Percentiles rank a stretch among this genome's conserved stretches.
phyloP scores from a whole-genome alignment of 1,140 invertebrate genomes.

The Ceratitis capitata region DNA sequence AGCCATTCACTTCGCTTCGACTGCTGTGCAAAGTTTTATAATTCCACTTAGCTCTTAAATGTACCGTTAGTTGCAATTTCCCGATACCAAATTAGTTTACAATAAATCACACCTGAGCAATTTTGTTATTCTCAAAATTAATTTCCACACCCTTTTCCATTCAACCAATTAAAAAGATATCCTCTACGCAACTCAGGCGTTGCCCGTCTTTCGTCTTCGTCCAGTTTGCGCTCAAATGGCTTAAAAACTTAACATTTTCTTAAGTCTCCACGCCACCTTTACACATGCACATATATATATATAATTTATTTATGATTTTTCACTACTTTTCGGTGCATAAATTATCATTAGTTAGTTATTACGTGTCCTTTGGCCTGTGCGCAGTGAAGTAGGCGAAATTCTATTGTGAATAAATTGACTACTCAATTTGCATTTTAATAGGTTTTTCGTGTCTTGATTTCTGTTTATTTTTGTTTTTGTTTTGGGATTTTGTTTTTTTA shows the following conservation, averaged over 20 bases:
- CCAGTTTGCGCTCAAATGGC: too few relatives aligned
- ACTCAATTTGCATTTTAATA: constrained; percentile 32
- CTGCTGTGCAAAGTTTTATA: too few relatives aligned
- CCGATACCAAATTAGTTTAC: too few relatives aligned
- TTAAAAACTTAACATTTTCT: neutral
- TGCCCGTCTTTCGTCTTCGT: neutral
- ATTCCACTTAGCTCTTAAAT: too few relatives aligned
- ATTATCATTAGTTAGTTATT: neutral
- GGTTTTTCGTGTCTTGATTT: neutral
- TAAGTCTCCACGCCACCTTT: neutral
- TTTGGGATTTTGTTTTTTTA: too few relatives aligned
- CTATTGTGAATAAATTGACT: neutral
- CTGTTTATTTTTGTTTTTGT: too few relatives aligned
- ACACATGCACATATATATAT: neutral
- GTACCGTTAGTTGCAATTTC: too few relatives aligned
- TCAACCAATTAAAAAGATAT: neutral
- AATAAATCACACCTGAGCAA: too few relatives aligned
- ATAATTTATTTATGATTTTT: neutral
- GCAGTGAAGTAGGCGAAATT: neutral
- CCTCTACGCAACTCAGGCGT: neutral
- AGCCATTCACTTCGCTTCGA: too few relatives aligned
- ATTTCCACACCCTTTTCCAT: neutral
- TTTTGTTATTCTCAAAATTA: too few relatives aligned
- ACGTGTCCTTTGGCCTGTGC: neutral
- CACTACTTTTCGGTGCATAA: constrained; percentile 8